Percentiles rank a stretch among this genome's conserved stretches.
phyloP scores from a whole-genome alignment of 1,140 invertebrate species.

The Hydropsyche tenuis region DNA sequence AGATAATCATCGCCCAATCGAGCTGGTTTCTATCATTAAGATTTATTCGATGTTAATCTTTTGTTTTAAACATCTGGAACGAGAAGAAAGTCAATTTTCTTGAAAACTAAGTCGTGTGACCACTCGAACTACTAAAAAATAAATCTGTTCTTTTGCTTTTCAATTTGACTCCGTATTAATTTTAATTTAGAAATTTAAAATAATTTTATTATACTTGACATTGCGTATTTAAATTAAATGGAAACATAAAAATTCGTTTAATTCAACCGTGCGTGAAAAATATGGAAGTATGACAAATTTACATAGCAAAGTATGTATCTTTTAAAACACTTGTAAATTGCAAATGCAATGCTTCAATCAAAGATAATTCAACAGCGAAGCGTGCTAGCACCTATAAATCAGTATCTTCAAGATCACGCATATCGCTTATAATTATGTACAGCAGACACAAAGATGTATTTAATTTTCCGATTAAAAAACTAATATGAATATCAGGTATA shows the following conservation, averaged over 20 bases:
- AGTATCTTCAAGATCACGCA: too few species aligned
- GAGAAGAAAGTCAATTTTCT: background rate
- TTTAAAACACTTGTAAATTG: background rate
- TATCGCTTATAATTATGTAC: too few species aligned
- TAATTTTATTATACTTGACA: too few species aligned
- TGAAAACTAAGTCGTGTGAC: background rate
- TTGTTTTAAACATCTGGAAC: constrained; percentile 9
- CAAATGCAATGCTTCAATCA: background rate
- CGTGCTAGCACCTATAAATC: too few species aligned
- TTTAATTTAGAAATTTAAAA: background rate
- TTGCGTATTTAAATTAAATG: too few species aligned
- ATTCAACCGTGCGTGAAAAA: background rate
- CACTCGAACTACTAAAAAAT: background rate
- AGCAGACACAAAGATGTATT: too few species aligned
- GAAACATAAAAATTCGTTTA: too few species aligned
- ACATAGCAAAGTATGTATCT: background rate
- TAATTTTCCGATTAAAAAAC: too few species aligned
- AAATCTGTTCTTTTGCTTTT: too few species aligned
- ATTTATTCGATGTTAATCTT: constrained; percentile 14
- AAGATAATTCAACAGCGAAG: background rate
- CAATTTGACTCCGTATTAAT: too few species aligned
- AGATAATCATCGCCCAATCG: constrained; percentile 1
- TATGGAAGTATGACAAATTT: constrained; percentile 1
- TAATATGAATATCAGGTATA: background rate
- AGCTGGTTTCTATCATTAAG: constrained; percentile 8